phyloP scores from a whole-genome alignment of 2,797 vertebrate species.

The Microctenopoma steveboyesi region DNA sequence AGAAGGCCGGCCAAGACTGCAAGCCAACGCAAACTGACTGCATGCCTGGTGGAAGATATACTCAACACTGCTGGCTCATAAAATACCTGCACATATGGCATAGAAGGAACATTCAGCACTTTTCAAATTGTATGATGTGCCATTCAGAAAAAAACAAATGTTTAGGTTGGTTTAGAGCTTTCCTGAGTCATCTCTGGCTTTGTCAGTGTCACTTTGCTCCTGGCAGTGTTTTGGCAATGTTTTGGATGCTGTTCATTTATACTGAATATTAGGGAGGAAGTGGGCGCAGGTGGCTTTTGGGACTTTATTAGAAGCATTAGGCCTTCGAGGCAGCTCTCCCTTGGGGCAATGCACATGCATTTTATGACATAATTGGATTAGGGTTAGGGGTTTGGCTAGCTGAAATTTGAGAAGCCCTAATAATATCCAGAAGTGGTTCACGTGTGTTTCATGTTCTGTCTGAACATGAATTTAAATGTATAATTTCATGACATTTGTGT shows the following conservation, averaged over 20 bases:
- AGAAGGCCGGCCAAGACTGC: constrained; percentile 17
- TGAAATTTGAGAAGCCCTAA: constrained; percentile 50
- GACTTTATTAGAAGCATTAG: constrained; percentile 69
- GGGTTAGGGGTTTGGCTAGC: constrained; percentile 36
- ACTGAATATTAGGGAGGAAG: constrained; percentile 18
- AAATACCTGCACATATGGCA: constrained; percentile 29
- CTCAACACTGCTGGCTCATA: constrained; percentile 26
- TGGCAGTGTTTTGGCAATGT: constrained; percentile 5
- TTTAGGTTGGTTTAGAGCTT: constrained; percentile 28
- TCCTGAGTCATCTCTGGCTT: constrained; percentile 17
- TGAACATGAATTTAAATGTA: constrained; percentile 27
- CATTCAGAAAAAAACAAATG: constrained; percentile 40
- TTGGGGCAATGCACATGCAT: constrained; percentile 35
- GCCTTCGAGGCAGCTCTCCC: constrained; percentile 59
- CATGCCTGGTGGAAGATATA: constrained; percentile 16
- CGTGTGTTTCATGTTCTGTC: constrained; percentile 7
- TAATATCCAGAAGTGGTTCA: constrained; percentile 45
- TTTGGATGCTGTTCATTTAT: constrained; percentile 40
- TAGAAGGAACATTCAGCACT: constrained; percentile 10
- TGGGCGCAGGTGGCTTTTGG: constrained; percentile 57
- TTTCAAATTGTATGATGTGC: constrained; percentile 32
- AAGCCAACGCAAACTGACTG: constrained; percentile 28
- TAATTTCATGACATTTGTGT: constrained; percentile 25
- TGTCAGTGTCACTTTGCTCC: constrained; percentile 6
- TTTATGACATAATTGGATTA: constrained; percentile 51